A percentile compares a stretch with the other conserved stretches of the same genome.
These are phyloP conservation scores for Coenobita brevimanus DNA, from an alignment of 1,140 invertebrate species.

Conservation along the genomic window DNA sequence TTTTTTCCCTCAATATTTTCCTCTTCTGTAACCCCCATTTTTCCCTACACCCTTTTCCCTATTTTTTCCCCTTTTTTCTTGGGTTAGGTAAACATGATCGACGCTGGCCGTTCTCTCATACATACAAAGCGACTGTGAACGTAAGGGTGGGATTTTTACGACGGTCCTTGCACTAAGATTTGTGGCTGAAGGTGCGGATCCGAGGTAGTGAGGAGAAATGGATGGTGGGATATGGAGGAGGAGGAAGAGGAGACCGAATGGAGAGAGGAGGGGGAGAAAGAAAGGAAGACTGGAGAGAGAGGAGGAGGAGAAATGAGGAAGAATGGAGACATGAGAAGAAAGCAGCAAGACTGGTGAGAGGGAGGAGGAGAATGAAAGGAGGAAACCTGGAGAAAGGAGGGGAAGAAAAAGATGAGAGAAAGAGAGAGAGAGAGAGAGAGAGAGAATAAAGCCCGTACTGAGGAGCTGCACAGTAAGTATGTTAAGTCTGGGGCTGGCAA, in stretches of 20 bases:
- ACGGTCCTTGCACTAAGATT: no score
- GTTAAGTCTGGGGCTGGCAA: slow-evolving; percentile 33
- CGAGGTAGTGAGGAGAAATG: background rate
- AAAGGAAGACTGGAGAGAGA: background rate
- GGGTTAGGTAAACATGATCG: no score
- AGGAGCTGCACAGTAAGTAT: background rate
- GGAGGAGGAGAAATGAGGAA: background rate
- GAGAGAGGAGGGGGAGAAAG: background rate
- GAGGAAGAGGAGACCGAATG: background rate
- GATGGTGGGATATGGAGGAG: background rate
- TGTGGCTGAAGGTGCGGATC: background rate
- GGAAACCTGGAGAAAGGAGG: background rate
- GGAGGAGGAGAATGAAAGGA: background rate
- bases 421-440: slow-evolving; percentile 55
- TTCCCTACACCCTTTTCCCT: no score
- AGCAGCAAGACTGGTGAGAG: background rate
- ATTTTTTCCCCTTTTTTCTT: no score
- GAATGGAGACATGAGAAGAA: background rate
- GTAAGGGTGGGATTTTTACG: no score
- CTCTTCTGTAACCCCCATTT: no score
- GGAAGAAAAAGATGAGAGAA: slow-evolving; percentile 35
- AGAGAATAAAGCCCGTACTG: slow-evolving; percentile 32
- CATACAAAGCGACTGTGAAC: no score
- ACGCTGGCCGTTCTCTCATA: no score
- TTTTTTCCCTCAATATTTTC: no score